Evolutionary conservation across 2,113 vertebrate species (phyloP).

Genomic region (Pungitius pungitius): DNA sequence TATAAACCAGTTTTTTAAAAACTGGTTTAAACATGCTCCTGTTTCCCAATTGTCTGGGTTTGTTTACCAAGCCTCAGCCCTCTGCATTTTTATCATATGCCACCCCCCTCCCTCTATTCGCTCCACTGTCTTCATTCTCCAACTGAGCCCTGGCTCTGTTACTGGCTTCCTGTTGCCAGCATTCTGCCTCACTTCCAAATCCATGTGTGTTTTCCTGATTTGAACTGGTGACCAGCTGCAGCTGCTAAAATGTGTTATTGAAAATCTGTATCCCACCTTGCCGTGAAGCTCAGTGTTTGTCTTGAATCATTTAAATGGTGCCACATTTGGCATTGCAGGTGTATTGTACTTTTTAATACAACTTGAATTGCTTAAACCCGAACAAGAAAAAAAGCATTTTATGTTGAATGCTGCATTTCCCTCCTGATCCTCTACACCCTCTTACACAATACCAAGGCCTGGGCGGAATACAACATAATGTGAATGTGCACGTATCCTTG

Average conservation of each 20-base stretch:
- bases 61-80: background rate
- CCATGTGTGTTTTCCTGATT: background rate
- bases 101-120: conserved; percentile 18
- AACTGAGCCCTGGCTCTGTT: background rate
- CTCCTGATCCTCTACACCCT: too few species aligned
- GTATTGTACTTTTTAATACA: too few species aligned
- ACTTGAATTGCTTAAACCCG: too few species aligned
- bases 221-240: background rate
- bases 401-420: too few species aligned
- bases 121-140: conserved; percentile 22
- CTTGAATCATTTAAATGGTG: background rate
- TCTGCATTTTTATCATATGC: background rate
- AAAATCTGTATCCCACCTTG: background rate
- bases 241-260: background rate
- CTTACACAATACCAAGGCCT: too few species aligned
- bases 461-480: too few species aligned
- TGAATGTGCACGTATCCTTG: too few species aligned
- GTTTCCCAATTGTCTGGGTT: background rate
- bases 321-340: conserved; percentile 1
- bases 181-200: background rate
- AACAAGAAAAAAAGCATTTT: too few species aligned
- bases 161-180: background rate
- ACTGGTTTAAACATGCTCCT: background rate
- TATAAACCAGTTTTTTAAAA: too few species aligned
- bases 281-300: background rate